Conservation (phyloP, 1,140 invertebrate species). For the Euborellia annulipes region DNA sequence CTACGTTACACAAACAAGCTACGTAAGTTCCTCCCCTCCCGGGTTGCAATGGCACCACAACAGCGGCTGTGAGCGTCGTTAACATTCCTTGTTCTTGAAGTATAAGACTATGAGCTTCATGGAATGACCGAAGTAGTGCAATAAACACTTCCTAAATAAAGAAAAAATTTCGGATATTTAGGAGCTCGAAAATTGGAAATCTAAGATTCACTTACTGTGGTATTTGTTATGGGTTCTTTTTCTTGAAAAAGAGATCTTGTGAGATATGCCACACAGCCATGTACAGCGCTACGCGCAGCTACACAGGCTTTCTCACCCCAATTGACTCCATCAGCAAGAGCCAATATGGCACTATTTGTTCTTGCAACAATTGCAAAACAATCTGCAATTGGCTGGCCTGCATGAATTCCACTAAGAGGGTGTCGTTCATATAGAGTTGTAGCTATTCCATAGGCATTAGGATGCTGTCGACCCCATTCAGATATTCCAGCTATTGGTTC, state of each 20-base stretch:
- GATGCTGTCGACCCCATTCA: conserved; percentile 48
- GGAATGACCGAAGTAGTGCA: conserved; percentile 63
- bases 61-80: conserved; percentile 70
- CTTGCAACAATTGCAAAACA: conserved; percentile 71
- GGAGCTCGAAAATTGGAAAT: background rate
- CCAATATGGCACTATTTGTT: conserved; percentile 62
- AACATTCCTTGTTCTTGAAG: conserved; percentile 71
- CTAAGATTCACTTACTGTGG: conserved; percentile 23
- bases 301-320: conserved; percentile 81
- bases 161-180: too few relatives aligned
- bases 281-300: conserved; percentile 75
- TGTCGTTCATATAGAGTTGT: conserved; percentile 65
- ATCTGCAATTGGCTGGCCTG: conserved; percentile 82
- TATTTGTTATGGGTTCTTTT: conserved; percentile 32
- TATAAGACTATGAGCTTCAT: conserved; percentile 76
- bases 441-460: conserved; percentile 46
- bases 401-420: conserved; percentile 52
- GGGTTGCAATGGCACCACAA: conserved; percentile 45
- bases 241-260: conserved; percentile 43
- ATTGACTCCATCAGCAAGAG: conserved; percentile 84
- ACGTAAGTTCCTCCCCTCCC: conserved; percentile 38
- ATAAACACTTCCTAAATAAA: conserved; percentile 55
- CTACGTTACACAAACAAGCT: conserved; percentile 82
- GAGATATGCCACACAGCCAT: conserved; percentile 73
- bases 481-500: conserved; percentile 40